Evolutionary conservation across 2,113 vertebrate genomes (phyloP), one percentile per base, ranked within the genome.

Genomic region (Aldabrachelys gigantea): DNA sequence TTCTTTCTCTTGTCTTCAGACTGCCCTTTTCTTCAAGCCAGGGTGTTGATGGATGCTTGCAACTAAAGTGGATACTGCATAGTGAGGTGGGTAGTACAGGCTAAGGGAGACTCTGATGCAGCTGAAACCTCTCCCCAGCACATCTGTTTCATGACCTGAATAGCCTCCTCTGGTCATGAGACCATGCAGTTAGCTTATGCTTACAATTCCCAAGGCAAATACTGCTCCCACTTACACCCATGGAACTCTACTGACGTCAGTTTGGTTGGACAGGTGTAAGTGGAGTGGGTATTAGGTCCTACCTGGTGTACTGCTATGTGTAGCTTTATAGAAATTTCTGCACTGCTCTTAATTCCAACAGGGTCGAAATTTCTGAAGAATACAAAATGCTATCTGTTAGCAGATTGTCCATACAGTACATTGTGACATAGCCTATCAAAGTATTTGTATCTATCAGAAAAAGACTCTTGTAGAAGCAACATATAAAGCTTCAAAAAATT

Each of bases 401-500:
- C 69, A 85, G 94, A 92, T 88, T 94, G 93, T 95, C 94, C 91
- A 41, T 54, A 16, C 91, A 82, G 84, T 91, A 97, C 88, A 89
- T 94, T 93, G 87, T 93, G 91, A 93, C 52, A 85, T 16, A 24
- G 86, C 92, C 91, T 92, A 89, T 90, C 65, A 72, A 94, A 95
- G 91, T 3, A n/a, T 91, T 89, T 84, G 21, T 52, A 93, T 88
- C 96, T 84, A 62, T 92, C 93, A 89, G 92, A 94, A 96, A 89
- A 96, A 90, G 87, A 91, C 80, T 92, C 94, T 87, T 81, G 59
- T 65, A 88, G 94, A 95, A 95, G 95, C 94, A 97, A 95, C 14
- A 41, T 82, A 96, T 88, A 95, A 96, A 96, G 94, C 82, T 85
- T 96, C 91, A 82, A 91, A 95, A 94, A 93, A 89, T 95, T 95